Percentiles rank a stretch among this genome's conserved stretches.
phyloP scores from a whole-genome alignment of 2,797 vertebrate genomes.

The Merluccius polli region DNA sequence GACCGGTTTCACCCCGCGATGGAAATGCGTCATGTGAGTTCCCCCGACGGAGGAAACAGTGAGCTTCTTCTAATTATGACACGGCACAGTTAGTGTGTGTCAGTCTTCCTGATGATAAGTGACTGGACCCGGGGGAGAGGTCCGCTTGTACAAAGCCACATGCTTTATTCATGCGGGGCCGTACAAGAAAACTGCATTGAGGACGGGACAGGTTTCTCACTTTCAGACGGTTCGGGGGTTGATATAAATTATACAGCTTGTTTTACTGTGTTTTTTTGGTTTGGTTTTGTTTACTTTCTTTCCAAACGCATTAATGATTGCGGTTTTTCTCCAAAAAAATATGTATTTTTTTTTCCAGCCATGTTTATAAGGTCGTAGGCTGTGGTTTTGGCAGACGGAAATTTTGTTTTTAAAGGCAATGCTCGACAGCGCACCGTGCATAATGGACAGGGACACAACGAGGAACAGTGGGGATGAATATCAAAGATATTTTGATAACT shows the following conservation, averaged over 20 bases:
- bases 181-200: slow-evolving; percentile 62
- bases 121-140: slow-evolving; percentile 61
- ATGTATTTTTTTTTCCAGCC: no score
- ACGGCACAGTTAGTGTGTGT: slow-evolving; percentile 57
- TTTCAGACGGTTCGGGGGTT: slow-evolving; percentile 16
- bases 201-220: slow-evolving; percentile 13
- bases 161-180: slow-evolving; percentile 63
- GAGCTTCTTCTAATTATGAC: slow-evolving; percentile 64
- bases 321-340: not conserved
- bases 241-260: slow-evolving; percentile 31
- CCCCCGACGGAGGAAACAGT: slow-evolving; percentile 45
- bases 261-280: not conserved
- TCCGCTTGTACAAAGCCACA: slow-evolving; percentile 48
- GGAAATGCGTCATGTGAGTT: slow-evolving; percentile 49
- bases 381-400: no score
- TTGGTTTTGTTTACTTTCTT: slow-evolving; percentile 5
- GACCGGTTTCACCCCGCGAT: slow-evolving; percentile 34
- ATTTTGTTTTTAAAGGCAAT: no score
- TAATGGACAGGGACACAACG: no score
- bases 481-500: no score
- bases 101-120: slow-evolving; percentile 65
- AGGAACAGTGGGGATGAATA: no score
- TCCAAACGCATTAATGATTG: slow-evolving; percentile 7
- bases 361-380: no score
- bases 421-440: no score